Conservation (phyloP, 1,140 invertebrate species). For the Dendroctonus valens region DNA sequence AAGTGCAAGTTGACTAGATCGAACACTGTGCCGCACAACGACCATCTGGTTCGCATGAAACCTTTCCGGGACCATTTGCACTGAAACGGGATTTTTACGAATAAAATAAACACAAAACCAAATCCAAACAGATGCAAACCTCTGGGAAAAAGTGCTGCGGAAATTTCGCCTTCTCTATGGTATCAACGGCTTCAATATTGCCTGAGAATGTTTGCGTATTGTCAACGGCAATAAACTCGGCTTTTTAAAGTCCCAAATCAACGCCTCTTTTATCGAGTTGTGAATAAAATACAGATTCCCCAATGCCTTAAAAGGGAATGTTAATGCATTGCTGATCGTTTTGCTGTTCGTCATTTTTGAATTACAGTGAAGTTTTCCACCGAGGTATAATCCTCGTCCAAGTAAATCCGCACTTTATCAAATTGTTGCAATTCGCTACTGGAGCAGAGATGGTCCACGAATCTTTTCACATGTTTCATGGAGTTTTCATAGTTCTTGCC, state of each 20-base stretch:
- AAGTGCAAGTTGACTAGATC: slow-evolving; percentile 97
- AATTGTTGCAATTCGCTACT: slow-evolving; percentile 78
- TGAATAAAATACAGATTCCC: slow-evolving; percentile 94
- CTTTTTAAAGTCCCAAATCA: slow-evolving; percentile 88
- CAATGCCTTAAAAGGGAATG: slow-evolving; percentile 65
- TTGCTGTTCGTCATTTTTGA: neutral
- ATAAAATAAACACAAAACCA: too few relatives aligned
- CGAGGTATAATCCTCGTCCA: slow-evolving; percentile 90
- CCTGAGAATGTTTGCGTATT: slow-evolving; percentile 80
- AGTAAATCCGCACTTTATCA: slow-evolving; percentile 79
- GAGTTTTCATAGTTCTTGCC: slow-evolving; percentile 95
- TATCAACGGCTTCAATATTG: slow-evolving; percentile 83
- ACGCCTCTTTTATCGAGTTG: slow-evolving; percentile 74
- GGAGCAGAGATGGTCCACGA: slow-evolving; percentile 79
- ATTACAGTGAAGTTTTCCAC: slow-evolving; percentile 89
- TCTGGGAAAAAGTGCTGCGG: slow-evolving; percentile 95
- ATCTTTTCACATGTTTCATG: slow-evolving; percentile 90
- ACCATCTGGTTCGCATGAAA: slow-evolving; percentile 92
- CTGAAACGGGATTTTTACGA: slow-evolving; percentile 54
- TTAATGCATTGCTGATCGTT: neutral
- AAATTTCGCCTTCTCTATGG: slow-evolving; percentile 95
- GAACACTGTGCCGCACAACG: slow-evolving; percentile 77
- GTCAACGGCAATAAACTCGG: slow-evolving; percentile 64
- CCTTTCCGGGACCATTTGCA: slow-evolving; percentile 98
- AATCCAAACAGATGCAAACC: slow-evolving; percentile 51